Percentiles rank a stretch among this genome's conserved stretches.
phyloP scores from a whole-genome alignment of 2,888 invertebrate genomes.

The Trimorus sp. region DNA sequence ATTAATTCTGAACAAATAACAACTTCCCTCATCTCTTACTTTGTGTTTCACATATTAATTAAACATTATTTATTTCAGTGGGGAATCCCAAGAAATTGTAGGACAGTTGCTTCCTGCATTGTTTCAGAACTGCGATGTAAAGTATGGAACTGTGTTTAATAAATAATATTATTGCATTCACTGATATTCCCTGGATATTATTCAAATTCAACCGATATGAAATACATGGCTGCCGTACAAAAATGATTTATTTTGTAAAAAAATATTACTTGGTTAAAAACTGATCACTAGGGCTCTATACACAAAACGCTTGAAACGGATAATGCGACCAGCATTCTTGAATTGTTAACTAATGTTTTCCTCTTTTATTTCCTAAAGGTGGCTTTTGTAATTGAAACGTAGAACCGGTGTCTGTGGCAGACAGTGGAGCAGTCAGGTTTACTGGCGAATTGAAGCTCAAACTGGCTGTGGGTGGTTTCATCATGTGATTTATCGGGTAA shows the following conservation, averaged over 20 bases:
- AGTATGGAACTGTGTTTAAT: constrained; percentile 8
- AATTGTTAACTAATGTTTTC: constrained; percentile 84
- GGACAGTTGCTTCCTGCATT: not conserved
- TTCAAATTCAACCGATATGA: no score
- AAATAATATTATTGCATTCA: constrained; percentile 6
- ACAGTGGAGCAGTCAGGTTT: constrained; percentile 78
- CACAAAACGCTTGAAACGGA: constrained; percentile 17
- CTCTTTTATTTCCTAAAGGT: constrained; percentile 86
- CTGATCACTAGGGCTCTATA: constrained; percentile 11
- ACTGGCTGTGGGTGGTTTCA: constrained; percentile 79
- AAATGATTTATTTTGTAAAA: constrained; percentile 16
- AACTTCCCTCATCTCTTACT: no score
- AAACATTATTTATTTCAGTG: no score
- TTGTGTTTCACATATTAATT: no score
- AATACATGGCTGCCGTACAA: not conserved
- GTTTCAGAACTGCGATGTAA: not conserved
- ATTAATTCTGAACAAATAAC: no score
- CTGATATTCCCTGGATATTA: not conserved
- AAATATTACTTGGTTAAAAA: constrained; percentile 1
- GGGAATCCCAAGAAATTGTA: no score
- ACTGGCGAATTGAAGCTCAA: constrained; percentile 78
- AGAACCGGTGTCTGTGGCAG: constrained; percentile 74
- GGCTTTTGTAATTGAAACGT: constrained; percentile 88
- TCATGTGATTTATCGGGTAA: constrained; percentile 72
- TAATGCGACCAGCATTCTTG: not conserved